Conservation (phyloP, 2,888 invertebrate species). For the Ormyrus rosae region DNA sequence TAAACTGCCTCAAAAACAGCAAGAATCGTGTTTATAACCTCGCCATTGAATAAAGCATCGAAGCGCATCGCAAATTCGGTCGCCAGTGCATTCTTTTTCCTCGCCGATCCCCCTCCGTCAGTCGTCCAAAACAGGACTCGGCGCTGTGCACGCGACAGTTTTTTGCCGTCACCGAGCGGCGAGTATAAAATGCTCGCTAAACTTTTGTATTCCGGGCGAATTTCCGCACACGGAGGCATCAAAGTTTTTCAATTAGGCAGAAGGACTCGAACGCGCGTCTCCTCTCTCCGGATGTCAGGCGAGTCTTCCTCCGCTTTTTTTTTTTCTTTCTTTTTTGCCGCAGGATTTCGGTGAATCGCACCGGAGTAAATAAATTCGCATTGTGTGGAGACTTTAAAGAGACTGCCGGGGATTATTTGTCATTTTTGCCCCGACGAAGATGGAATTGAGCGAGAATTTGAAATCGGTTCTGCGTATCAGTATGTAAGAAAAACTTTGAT, state of each 20-base stretch:
- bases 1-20: no score
- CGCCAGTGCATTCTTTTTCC: no score
- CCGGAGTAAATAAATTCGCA: conserved; percentile 26
- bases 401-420: conserved; percentile 33
- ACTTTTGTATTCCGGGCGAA: conserved; percentile 41
- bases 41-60: no score
- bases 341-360: conserved; percentile 40
- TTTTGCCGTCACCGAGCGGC: background rate
- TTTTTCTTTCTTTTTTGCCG: background rate
- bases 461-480: background rate
- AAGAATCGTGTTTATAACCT: no score
- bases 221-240: conserved; percentile 31
- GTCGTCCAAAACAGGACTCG: no score
- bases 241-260: conserved; percentile 52
- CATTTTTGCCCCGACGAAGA: conserved; percentile 19
- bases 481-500: background rate
- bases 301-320: background rate
- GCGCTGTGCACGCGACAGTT: no score
- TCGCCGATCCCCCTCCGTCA: no score
- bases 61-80: no score
- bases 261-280: conserved; percentile 17
- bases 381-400: conserved; percentile 24
- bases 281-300: conserved; percentile 15
- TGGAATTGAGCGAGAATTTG: background rate
- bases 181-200: conserved; percentile 14